phyloP scores from a whole-genome alignment of 2,888 invertebrate species.

The Cryptocephalus moraei region DNA sequence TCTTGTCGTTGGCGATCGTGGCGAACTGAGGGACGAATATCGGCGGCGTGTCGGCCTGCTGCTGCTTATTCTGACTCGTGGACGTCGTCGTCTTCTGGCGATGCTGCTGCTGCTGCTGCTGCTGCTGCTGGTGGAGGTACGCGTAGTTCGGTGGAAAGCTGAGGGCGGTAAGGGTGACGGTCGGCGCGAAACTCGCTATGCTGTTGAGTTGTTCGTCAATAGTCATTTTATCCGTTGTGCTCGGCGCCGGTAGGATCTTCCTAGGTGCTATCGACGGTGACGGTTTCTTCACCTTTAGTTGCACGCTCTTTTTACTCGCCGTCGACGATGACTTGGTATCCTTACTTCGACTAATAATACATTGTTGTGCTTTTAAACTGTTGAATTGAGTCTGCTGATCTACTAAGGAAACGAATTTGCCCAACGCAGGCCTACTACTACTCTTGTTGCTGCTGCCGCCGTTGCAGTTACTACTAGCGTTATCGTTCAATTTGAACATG shows the following conservation, averaged over 20 bases:
- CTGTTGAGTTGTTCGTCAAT: constrained; percentile 20
- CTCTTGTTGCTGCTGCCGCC: constrained; percentile 16
- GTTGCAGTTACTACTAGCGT: constrained; percentile 12
- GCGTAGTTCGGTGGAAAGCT: constrained; percentile 32
- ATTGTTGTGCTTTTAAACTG: constrained; percentile 17
- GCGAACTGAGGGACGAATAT: constrained; percentile 34
- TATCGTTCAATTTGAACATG: constrained; percentile 12
- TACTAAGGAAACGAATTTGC: constrained; percentile 23
- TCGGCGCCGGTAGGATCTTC: constrained; percentile 37
- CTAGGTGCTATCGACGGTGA: constrained; percentile 30
- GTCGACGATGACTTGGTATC: constrained; percentile 30
- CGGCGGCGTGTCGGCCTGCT: constrained; percentile 11
- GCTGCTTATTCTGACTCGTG: too few species aligned
- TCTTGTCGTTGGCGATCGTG: constrained; percentile 31
- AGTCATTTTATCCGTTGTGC: constrained; percentile 28
- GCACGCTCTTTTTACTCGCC: constrained; percentile 22
- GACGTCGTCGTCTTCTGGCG: too few species aligned
- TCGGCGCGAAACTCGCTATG: constrained; percentile 30
- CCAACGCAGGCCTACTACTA: constrained; percentile 11
- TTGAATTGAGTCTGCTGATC: constrained; percentile 27
- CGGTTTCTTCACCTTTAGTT: constrained; percentile 26
- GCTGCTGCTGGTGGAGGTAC: constrained; percentile 33
- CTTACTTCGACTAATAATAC: constrained; percentile 9
- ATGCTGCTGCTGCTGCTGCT: too few species aligned
- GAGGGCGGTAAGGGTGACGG: constrained; percentile 33